phyloP scores from a whole-genome alignment of 1,140 invertebrate species.

The Penaeus chinensis region DNA sequence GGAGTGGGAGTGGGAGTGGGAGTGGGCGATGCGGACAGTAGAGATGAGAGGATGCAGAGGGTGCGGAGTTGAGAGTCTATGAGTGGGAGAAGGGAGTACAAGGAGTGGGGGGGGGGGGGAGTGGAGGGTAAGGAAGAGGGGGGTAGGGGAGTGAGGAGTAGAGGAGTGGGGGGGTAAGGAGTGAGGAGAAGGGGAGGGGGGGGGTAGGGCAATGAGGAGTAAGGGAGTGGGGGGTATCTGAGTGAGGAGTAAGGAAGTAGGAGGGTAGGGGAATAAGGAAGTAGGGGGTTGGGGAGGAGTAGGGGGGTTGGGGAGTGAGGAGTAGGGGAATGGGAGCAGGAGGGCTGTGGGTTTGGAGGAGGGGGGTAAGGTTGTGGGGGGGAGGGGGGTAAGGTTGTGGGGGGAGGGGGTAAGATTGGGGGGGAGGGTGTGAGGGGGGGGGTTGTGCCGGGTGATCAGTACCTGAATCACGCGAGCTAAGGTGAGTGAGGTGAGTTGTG shows the following conservation, averaged over 20 bases:
- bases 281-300: neutral
- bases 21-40: neutral
- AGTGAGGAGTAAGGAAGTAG: neutral
- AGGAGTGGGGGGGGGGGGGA: neutral
- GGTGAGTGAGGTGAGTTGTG: no score
- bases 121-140: neutral
- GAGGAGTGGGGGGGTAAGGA: neutral
- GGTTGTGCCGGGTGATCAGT: no score
- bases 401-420: neutral
- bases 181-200: neutral
- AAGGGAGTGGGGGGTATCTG: neutral
- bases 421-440: no score
- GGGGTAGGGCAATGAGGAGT: neutral
- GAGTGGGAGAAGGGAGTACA: neutral
- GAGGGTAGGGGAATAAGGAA: neutral
- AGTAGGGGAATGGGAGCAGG: neutral
- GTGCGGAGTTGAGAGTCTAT: conserved; percentile 2
- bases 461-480: no score
- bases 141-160: neutral
- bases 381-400: neutral
- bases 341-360: neutral
- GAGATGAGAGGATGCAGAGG: conserved; percentile 1
- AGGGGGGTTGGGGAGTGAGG: neutral
- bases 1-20: neutral
- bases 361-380: neutral